Conservation (phyloP, 2,797 vertebrate genomes). For the Oreonectes daqikongensis region DNA sequence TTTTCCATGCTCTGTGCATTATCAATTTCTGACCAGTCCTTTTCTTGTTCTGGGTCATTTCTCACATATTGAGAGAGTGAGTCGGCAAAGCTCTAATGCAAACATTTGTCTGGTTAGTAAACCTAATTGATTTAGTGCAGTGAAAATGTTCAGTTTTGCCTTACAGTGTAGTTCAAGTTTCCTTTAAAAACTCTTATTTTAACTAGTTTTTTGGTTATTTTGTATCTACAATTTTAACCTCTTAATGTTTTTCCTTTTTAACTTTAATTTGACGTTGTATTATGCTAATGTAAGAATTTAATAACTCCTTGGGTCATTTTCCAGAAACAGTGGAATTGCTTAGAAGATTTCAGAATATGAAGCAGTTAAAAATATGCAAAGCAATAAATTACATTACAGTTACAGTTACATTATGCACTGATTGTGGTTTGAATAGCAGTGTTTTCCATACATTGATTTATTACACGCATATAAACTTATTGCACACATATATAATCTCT, state of each 20-base stretch:
- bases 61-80: constrained; percentile 8
- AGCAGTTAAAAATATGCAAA: neutral
- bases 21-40: constrained; percentile 45
- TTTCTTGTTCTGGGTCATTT: constrained; percentile 26
- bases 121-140: constrained; percentile 26
- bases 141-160: neutral
- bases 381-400: neutral
- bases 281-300: constrained; percentile 22
- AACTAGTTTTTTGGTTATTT: neutral
- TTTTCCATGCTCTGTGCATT: constrained; percentile 55
- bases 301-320: constrained; percentile 7
- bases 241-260: constrained; percentile 4
- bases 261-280: neutral
- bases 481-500: no score
- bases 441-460: no score
- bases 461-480: no score
- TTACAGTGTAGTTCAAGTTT: neutral
- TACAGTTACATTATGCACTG: neutral
- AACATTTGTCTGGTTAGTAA: constrained; percentile 26
- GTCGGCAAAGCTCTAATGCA: constrained; percentile 20
- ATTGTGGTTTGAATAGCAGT: constrained; percentile 17
- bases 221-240: neutral
- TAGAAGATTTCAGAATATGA: neutral
- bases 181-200: neutral
- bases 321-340: neutral